phyloP scores from a whole-genome alignment of 2,888 invertebrate species.

The Lasioglossum oenotherae region DNA sequence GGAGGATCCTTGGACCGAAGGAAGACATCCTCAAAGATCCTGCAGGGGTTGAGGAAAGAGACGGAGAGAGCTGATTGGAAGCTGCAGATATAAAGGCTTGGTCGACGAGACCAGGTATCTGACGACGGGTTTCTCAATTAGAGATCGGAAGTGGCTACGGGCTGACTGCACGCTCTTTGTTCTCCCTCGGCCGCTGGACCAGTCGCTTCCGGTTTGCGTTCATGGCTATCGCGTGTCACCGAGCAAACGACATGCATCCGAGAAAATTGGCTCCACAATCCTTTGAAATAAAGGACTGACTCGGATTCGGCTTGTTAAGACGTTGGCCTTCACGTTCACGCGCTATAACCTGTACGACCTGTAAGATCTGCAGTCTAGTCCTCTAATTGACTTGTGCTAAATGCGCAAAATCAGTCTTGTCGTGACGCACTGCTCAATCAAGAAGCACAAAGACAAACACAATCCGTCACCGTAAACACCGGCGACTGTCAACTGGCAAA shows the following conservation, averaged over 20 bases:
- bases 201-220: conserved; percentile 60
- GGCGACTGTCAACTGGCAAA: not conserved
- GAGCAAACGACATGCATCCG: conserved; percentile 46
- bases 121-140: conserved; percentile 70
- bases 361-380: no score
- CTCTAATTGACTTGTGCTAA: not conserved
- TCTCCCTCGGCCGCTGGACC: conserved; percentile 49
- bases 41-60: conserved; percentile 1
- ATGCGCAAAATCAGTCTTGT: not conserved
- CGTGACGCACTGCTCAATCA: not conserved
- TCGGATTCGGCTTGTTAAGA: conserved; percentile 71
- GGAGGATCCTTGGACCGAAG: conserved; percentile 7
- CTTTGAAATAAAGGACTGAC: conserved; percentile 66
- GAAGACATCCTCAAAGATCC: not conserved
- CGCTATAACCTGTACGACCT: conserved; percentile 60
- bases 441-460: not conserved
- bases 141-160: conserved; percentile 70
- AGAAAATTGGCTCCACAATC: conserved; percentile 56
- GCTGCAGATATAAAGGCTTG: conserved; percentile 40
- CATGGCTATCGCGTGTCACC: conserved; percentile 66
- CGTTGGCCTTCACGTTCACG: conserved; percentile 61
- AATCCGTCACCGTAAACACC: not conserved
- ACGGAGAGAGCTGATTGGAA: conserved; percentile 10
- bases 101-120: conserved; percentile 68
- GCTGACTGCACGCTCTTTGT: conserved; percentile 70